Percentiles rank a stretch among this genome's conserved stretches.
phyloP scores from a whole-genome alignment of 2,797 vertebrate species.

The Silurus aristotelis region DNA sequence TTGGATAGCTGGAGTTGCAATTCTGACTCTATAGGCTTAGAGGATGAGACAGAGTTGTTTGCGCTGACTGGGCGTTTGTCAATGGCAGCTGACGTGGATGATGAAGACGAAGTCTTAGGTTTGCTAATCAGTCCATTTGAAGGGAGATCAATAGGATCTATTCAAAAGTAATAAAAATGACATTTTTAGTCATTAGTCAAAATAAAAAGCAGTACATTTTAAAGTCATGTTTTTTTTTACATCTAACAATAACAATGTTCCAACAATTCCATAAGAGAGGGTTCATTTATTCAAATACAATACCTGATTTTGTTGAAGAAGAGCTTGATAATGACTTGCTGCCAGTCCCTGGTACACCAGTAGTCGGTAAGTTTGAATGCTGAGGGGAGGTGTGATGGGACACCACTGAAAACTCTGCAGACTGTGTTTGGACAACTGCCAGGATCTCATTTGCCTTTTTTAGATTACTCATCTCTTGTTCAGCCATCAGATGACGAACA shows the following conservation, averaged over 20 bases:
- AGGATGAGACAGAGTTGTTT: slow-evolving; percentile 58
- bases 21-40: slow-evolving; percentile 72
- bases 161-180: neutral
- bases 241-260: neutral
- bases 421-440: slow-evolving; percentile 76
- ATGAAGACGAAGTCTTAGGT: slow-evolving; percentile 74
- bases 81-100: slow-evolving; percentile 74
- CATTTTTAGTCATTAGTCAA: neutral
- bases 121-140: slow-evolving; percentile 85
- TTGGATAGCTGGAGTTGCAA: slow-evolving; percentile 75
- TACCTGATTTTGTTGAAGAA: slow-evolving; percentile 85
- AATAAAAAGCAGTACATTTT: neutral
- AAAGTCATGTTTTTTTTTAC: neutral
- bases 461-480: slow-evolving; percentile 84
- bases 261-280: slow-evolving; percentile 41
- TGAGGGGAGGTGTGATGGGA: slow-evolving; percentile 79
- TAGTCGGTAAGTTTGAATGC: slow-evolving; percentile 80
- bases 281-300: slow-evolving; percentile 35
- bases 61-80: slow-evolving; percentile 71
- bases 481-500: slow-evolving; percentile 83
- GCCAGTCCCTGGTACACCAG: slow-evolving; percentile 80
- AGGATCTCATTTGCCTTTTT: slow-evolving; percentile 85
- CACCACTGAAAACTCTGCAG: slow-evolving; percentile 73
- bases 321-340: slow-evolving; percentile 75
- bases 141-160: slow-evolving; percentile 79